These are phyloP conservation scores for Sterrhoptilus dennistouni DNA, from an alignment of 2,113 vertebrate genomes.

Conservation along the genomic window DNA sequence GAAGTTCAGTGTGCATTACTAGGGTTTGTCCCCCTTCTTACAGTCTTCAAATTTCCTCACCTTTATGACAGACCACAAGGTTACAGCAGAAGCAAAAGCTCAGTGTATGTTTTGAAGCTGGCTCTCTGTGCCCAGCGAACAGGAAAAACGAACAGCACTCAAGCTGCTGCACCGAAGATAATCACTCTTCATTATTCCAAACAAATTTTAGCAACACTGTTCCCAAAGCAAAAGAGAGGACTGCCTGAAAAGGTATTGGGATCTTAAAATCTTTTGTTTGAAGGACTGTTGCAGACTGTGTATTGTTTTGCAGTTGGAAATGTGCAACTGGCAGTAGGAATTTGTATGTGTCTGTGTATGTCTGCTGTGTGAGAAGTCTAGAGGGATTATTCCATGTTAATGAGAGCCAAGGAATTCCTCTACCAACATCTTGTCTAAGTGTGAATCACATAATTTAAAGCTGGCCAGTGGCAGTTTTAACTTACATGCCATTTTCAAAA, in stretches of 20 bases:
- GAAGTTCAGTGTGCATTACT: neutral
- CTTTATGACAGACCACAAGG: neutral
- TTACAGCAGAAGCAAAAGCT: neutral
- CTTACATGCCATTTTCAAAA: conserved; percentile 53
- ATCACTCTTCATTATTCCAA: neutral
- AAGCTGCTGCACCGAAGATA: neutral
- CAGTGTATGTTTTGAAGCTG: neutral
- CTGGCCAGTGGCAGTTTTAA: conserved; percentile 58
- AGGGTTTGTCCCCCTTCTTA: neutral
- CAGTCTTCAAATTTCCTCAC: neutral
- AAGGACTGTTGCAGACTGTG: neutral
- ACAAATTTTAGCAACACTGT: neutral
- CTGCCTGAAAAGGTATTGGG: neutral
- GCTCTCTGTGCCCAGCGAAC: neutral
- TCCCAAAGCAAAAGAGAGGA: neutral
- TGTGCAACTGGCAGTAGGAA: conserved; percentile 31
- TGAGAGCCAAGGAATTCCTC: conserved; percentile 72
- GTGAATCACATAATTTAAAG: conserved; percentile 75
- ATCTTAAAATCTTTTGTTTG: neutral
- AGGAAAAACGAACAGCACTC: rapidly evolving
- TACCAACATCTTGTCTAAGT: conserved; percentile 63
- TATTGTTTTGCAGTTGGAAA: conserved; percentile 43
- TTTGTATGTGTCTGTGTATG: conserved; percentile 43
- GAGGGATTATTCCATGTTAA: conserved; percentile 70
- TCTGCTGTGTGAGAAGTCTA: conserved; percentile 70